Evolutionary conservation across 2,113 vertebrate species (phyloP).

Genomic region (Lipophrys pholis): DNA sequence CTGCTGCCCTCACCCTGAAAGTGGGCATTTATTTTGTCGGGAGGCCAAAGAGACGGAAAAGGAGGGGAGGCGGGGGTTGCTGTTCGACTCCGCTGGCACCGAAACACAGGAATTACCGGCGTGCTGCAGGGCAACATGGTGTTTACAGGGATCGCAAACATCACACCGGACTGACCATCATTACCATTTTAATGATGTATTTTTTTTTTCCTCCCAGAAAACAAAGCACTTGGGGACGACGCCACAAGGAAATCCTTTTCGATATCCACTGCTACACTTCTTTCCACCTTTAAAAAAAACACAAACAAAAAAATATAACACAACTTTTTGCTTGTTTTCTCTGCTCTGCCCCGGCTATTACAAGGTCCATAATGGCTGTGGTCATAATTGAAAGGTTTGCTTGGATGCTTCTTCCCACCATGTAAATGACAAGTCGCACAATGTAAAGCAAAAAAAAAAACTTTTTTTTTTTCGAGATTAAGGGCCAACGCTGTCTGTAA

Average conservation of each 20-base stretch:
- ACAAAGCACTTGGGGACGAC: conserved; percentile 46
- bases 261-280: conserved; percentile 16
- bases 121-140: conserved; percentile 30
- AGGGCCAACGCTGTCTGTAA: conserved; percentile 25
- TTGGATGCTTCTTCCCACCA: neutral
- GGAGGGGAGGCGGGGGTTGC: conserved; percentile 25
- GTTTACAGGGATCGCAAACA: conserved; percentile 33
- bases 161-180: conserved; percentile 33
- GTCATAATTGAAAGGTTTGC: conserved; percentile 44
- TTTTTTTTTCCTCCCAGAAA: conserved; percentile 44
- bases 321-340: conserved; percentile 12
- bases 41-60: conserved; percentile 1
- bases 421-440: conserved; percentile 23
- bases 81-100: conserved; percentile 53
- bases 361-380: conserved; percentile 21
- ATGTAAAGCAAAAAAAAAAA: conserved; percentile 16
- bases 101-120: conserved; percentile 45
- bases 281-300: too few species aligned
- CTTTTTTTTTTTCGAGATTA: conserved; percentile 3
- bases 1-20: conserved; percentile 39
- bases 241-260: conserved; percentile 35
- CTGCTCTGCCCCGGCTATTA: conserved; percentile 26
- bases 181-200: conserved; percentile 22
- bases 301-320: neutral
- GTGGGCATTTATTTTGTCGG: conserved; percentile 50